A percentile compares a stretch with the other conserved stretches of the same genome.
These are phyloP conservation scores for Stigmatopora nigra DNA, from an alignment of 2,113 vertebrate species.

Conservation along the genomic window DNA sequence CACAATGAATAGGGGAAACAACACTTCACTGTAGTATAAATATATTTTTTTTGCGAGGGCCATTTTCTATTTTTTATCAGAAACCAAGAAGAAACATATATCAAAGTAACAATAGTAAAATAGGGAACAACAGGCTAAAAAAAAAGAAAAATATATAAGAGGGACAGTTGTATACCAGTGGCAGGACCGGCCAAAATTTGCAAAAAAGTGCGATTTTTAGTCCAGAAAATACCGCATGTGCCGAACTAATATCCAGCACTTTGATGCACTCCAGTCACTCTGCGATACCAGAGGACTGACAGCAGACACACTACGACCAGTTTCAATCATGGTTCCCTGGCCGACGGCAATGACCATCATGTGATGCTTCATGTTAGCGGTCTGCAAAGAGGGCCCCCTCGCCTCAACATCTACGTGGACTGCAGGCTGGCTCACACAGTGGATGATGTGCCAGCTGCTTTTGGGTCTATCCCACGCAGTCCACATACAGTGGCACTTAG, in stretches of 20 bases:
- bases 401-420: constrained; percentile 81
- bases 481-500: constrained; percentile 72
- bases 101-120: too few relatives aligned
- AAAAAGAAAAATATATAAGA: too few relatives aligned
- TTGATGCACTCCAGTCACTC: constrained; percentile 60
- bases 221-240: not conserved
- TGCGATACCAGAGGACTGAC: constrained; percentile 83
- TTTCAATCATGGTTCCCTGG: constrained; percentile 79
- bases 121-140: too few relatives aligned
- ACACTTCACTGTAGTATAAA: too few relatives aligned
- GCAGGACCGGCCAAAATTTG: too few relatives aligned
- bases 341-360: constrained; percentile 80
- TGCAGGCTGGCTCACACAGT: constrained; percentile 78
- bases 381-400: constrained; percentile 67
- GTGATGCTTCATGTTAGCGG: constrained; percentile 82
- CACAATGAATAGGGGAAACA: too few relatives aligned
- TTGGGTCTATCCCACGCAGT: constrained; percentile 70
- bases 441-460: constrained; percentile 77
- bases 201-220: too few relatives aligned
- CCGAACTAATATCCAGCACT: not conserved
- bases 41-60: too few relatives aligned
- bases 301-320: constrained; percentile 74
- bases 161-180: too few relatives aligned
- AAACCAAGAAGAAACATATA: too few relatives aligned
- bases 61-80: too few relatives aligned